Evolutionary conservation across 1,140 invertebrate species (phyloP), one percentile per base, ranked within the genome.

Genomic region (Pogonus chalceus): DNA sequence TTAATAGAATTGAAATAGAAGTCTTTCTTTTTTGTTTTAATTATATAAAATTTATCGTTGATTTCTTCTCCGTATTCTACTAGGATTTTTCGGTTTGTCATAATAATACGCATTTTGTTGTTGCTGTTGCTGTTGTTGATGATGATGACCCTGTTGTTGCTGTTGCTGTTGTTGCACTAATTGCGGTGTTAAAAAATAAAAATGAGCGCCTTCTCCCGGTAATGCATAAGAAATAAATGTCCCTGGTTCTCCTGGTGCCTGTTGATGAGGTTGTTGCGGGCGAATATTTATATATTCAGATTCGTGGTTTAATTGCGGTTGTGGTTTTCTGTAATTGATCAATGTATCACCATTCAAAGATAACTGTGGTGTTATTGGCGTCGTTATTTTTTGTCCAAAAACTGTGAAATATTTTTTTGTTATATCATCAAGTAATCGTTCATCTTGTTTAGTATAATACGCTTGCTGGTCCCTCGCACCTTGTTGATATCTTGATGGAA

Each of bases 321-420:
- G 65, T 31, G 67, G 80, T 59, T 68, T 73, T 37, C 71, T 69
- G 60, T 81, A 83, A 62, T 86, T 87, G 0, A 83, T 77, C 3
- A 74, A 68, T 0, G 77, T 82, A 57, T 85, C 82, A 14, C 74
- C 76, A 16, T 73, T 72, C n/a, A 82, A 64, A 1, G 69, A 72
- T 35, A 68, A 68, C 0, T 76, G 76, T 31, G 75, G 79, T 49
- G 66, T 80, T 20, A 74, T 85, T 62, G 60, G 72, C 56, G 53
- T 68, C 56, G 72, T 58, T 12, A 87, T 60, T 65, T 86, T 87
- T 60, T 85, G 81, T 0, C 85, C 85, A 57, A 87, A 87, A 54
- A 83, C 77, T 21, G 83, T 84, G 57, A 87, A 86, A 49, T 85
- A 86, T 57, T 85, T 84, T 61, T 83, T 85, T 1, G 84, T 87